Conservation (phyloP, 2,797 vertebrate species). For the Dipus sagitta region DNA sequence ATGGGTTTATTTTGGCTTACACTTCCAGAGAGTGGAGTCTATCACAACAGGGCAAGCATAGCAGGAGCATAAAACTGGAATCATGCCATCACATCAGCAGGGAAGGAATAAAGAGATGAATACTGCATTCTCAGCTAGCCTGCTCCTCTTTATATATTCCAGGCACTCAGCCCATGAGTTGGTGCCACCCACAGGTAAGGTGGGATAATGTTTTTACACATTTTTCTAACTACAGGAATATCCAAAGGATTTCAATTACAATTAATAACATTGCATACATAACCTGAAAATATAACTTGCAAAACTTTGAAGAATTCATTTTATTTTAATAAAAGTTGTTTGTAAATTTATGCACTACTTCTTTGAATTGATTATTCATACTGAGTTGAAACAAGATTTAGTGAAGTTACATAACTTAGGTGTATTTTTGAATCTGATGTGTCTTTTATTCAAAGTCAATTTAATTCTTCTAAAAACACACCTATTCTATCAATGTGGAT, state of each 20-base stretch:
- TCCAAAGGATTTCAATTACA: conserved; percentile 42
- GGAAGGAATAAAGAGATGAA: too few relatives aligned
- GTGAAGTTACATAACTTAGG: conserved; percentile 66
- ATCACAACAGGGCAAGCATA: too few relatives aligned
- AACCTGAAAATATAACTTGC: conserved; percentile 25
- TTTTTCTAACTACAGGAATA: conserved; percentile 63
- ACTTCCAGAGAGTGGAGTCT: too few relatives aligned
- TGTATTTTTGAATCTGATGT: conserved; percentile 55
- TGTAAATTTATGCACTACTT: conserved; percentile 45
- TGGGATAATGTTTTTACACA: conserved; percentile 49
- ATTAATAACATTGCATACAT: conserved; percentile 62
- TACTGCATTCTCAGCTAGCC: too few relatives aligned
- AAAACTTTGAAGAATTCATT: conserved; percentile 36
- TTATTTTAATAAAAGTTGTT: conserved; percentile 67
- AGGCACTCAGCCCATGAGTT: too few relatives aligned
- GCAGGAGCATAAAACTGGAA: too few relatives aligned
- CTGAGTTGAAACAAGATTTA: conserved; percentile 41
- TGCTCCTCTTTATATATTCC: too few relatives aligned
- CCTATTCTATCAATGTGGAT: conserved; percentile 46
- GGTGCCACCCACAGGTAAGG: too few relatives aligned
- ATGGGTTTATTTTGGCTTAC: too few relatives aligned
- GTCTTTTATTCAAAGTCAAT: conserved; percentile 67
- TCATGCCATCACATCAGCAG: too few relatives aligned
- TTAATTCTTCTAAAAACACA: conserved; percentile 60
- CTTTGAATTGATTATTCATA: conserved; percentile 62